These are phyloP conservation scores for Montipora sp. DNA, from an alignment of 64 coral and sea anemone genomes.

Conservation along the genomic window DNA sequence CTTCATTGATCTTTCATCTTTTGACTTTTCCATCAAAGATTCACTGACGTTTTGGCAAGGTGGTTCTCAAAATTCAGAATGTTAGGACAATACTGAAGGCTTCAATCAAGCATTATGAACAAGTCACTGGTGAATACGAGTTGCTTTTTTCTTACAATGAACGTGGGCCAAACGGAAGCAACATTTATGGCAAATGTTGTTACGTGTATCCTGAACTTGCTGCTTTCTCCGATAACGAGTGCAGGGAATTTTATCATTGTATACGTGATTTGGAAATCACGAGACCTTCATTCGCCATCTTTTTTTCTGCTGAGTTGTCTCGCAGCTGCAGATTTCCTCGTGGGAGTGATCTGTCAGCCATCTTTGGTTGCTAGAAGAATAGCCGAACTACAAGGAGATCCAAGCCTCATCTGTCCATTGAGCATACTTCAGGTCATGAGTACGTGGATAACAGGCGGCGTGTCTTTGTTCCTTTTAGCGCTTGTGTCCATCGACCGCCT, in stretches of 20 bases:
- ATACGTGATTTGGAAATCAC: constrained; percentile 17
- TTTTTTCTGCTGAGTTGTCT: constrained; percentile 51
- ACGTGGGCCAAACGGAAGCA: no score
- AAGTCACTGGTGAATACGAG: no score
- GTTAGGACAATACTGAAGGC: no score
- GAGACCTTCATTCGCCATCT: constrained; percentile 49
- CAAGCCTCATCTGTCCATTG: no score
- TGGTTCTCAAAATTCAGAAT: no score
- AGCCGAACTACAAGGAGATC: constrained; percentile 27
- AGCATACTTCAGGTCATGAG: no score
- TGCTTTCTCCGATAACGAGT: not conserved
- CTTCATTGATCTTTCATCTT: no score
- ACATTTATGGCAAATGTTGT: constrained; percentile 19
- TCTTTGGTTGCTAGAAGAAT: constrained; percentile 31
- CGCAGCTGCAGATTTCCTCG: constrained; percentile 37
- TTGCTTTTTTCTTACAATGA: no score
- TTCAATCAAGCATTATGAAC: no score
- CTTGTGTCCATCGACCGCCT: constrained; percentile 56
- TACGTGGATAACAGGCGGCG: constrained; percentile 4
- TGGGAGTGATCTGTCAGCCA: constrained; percentile 58
- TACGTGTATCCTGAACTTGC: not conserved
- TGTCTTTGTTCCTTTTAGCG: constrained; percentile 42
- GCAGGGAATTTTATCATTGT: constrained; percentile 34
- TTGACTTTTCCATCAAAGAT: no score
- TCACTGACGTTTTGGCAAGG: no score